These are phyloP conservation scores for Pseudomyrmex pallidus DNA, from an alignment of 1,140 invertebrate genomes.

Conservation along the genomic window DNA sequence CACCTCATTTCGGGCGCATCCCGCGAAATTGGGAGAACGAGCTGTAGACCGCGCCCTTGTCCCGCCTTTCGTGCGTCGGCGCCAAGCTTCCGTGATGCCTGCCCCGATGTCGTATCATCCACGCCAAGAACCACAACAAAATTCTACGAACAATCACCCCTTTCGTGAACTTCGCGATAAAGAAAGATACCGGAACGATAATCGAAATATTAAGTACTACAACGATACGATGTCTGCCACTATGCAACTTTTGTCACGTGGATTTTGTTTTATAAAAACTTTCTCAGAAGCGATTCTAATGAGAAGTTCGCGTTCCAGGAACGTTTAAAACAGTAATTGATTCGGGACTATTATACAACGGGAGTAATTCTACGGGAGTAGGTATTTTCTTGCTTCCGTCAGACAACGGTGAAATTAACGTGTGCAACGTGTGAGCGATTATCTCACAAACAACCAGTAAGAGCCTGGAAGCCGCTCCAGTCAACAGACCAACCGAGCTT, in stretches of 20 bases:
- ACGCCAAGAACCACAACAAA: constrained; percentile 10
- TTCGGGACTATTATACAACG: constrained; percentile 5
- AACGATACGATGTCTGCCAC: not conserved
- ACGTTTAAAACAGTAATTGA: constrained; percentile 12
- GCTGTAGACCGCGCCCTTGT: constrained; percentile 77
- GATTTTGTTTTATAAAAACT: too few relatives aligned
- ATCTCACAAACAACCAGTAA: constrained; percentile 56
- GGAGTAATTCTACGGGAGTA: constrained; percentile 28
- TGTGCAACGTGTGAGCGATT: constrained; percentile 67
- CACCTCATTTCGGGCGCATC: constrained; percentile 78
- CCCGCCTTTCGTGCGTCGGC: constrained; percentile 76
- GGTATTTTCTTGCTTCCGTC: constrained; percentile 61
- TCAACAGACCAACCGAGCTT: constrained; percentile 22
- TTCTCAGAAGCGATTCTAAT: not conserved
- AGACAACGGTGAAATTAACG: constrained; percentile 64
- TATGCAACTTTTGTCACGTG: too few relatives aligned
- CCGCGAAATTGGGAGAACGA: constrained; percentile 80
- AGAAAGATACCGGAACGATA: not conserved
- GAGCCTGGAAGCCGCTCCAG: constrained; percentile 40
- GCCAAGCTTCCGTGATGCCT: constrained; percentile 71
- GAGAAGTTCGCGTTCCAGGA: constrained; percentile 48
- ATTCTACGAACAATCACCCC: not conserved
- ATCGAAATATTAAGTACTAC: not conserved
- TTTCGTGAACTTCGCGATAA: not conserved
- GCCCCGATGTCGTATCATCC: constrained; percentile 44